Percentiles rank a stretch among this genome's conserved stretches.
Evolutionary conservation across 2,888 invertebrate genomes (phyloP).

Genomic region (Drosophila meridionalis): DNA sequence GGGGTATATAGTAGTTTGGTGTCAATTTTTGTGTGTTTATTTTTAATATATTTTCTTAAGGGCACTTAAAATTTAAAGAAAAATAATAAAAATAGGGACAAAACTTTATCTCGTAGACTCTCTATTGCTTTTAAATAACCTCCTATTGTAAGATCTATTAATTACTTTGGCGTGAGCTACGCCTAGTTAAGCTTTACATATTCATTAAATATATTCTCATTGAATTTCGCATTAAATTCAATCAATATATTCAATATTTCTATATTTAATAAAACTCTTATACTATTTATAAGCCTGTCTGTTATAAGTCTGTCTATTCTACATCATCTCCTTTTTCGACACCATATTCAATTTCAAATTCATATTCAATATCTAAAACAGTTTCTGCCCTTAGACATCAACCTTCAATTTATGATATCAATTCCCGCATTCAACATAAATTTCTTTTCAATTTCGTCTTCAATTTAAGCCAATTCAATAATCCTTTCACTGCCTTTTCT

Average conservation of each 20-base stretch:
- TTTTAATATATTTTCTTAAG: neutral
- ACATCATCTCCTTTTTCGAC: too few species aligned
- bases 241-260: too few species aligned
- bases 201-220: neutral
- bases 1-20: constrained; percentile 21
- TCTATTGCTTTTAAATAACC: neutral
- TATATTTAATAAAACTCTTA: too few species aligned
- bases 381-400: neutral
- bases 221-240: too few species aligned
- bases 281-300: too few species aligned
- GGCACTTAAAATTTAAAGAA: neutral
- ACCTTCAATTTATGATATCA: neutral
- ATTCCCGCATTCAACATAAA: neutral
- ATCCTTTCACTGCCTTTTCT: neutral
- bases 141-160: neutral
- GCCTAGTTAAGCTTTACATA: neutral
- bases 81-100: neutral
- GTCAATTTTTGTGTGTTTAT: constrained; percentile 23
- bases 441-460: neutral
- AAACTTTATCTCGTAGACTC: neutral
- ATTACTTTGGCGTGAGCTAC: neutral
- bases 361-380: neutral
- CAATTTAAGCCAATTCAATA: neutral
- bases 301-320: too few species aligned
- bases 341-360: too few species aligned